Conservation (phyloP, 2,888 invertebrate genomes). For the Cephus runcator region DNA sequence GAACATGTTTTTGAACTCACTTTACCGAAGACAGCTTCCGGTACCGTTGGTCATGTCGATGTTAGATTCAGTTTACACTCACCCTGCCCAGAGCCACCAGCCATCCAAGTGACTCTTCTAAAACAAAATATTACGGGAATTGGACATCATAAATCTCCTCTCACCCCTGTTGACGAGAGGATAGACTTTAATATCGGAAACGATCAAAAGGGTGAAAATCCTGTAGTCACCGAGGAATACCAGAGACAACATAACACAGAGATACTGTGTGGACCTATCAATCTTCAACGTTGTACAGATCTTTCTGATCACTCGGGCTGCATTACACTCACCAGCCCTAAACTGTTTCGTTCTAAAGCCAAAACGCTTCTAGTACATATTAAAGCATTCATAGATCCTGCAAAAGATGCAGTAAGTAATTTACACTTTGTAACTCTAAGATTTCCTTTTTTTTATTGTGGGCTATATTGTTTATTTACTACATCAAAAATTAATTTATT, state of each 20-base stretch:
- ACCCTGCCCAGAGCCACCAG: slow-evolving; percentile 79
- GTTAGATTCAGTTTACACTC: slow-evolving; percentile 86
- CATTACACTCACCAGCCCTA: slow-evolving; percentile 87
- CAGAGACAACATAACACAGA: slow-evolving; percentile 89
- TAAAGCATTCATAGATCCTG: slow-evolving; percentile 76
- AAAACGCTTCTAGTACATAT: slow-evolving; percentile 85
- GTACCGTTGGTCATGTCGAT: slow-evolving; percentile 87
- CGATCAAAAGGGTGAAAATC: slow-evolving; percentile 72
- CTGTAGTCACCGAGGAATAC: slow-evolving; percentile 83
- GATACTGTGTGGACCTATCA: slow-evolving; percentile 89
- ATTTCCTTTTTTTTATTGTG: neutral
- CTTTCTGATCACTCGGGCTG: slow-evolving; percentile 86
- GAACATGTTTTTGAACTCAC: slow-evolving; percentile 93
- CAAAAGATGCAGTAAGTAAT: slow-evolving; percentile 68
- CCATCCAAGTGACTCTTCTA: slow-evolving; percentile 80
- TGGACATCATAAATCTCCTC: slow-evolving; percentile 68
- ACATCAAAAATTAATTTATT: neutral
- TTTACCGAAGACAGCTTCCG: slow-evolving; percentile 76
- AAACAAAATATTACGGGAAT: slow-evolving; percentile 77
- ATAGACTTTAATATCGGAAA: slow-evolving; percentile 64
- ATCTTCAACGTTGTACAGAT: slow-evolving; percentile 84
- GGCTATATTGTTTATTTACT: neutral
- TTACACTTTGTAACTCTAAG: neutral
- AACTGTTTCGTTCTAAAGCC: slow-evolving; percentile 80
- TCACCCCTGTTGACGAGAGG: slow-evolving; percentile 67